Conservation (phyloP, 2,797 vertebrate genomes). For the Oreochromis grahami region DNA sequence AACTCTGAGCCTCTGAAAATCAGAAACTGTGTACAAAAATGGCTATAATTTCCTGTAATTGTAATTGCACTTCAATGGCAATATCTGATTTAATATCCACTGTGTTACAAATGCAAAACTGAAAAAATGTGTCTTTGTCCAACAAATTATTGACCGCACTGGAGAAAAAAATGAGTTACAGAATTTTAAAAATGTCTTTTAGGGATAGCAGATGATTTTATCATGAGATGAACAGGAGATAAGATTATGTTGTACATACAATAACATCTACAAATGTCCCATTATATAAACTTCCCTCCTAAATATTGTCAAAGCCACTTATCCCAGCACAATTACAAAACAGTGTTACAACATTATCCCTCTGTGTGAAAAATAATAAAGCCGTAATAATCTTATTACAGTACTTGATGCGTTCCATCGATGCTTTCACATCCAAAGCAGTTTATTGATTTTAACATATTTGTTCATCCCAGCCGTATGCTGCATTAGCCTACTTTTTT, state of each 20-base stretch:
- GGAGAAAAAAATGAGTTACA: background rate
- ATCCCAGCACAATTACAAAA: background rate
- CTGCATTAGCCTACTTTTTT: constrained; percentile 13
- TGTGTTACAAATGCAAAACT: background rate
- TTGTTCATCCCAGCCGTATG: background rate
- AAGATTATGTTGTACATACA: background rate
- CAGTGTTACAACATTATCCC: background rate
- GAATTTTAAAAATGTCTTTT: background rate
- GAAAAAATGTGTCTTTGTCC: background rate
- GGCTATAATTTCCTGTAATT: background rate
- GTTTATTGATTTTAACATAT: constrained; percentile 11
- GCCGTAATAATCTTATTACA: background rate
- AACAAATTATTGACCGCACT: background rate
- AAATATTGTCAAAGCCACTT: background rate
- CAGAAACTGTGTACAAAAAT: background rate
- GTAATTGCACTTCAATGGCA: background rate
- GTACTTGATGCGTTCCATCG: background rate
- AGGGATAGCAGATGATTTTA: background rate
- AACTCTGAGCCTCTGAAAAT: background rate
- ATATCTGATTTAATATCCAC: background rate
- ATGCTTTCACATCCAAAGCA: background rate
- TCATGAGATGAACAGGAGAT: background rate
- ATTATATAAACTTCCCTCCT: background rate
- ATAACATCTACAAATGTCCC: background rate
- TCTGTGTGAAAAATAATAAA: background rate